phyloP scores from a whole-genome alignment of 2,888 invertebrate genomes.

The Drosophila fulvimacula region DNA sequence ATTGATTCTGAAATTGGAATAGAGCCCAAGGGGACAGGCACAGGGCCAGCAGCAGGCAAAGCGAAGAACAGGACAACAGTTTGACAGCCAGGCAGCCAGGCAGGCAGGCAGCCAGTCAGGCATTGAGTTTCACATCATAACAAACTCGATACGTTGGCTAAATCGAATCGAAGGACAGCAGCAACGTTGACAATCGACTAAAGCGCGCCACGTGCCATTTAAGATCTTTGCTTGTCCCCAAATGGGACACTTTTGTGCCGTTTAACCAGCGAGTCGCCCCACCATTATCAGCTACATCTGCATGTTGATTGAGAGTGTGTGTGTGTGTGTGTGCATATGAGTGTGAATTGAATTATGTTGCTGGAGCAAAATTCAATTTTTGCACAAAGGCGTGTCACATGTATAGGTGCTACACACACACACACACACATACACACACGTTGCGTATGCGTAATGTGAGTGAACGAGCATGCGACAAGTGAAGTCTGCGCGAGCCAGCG shows the following conservation, averaged over 20 bases:
- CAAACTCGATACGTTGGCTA: slow-evolving; percentile 25
- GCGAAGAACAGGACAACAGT: slow-evolving; percentile 16
- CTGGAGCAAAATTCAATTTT: slow-evolving; percentile 73
- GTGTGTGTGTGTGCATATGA: slow-evolving; percentile 25
- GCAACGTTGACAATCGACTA: slow-evolving; percentile 15
- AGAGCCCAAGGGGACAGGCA: slow-evolving; percentile 18
- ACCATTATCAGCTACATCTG: slow-evolving; percentile 34
- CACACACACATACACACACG: slow-evolving; percentile 22
- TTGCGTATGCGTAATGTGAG: slow-evolving; percentile 58
- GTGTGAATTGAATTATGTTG: slow-evolving; percentile 72
- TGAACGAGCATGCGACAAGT: slow-evolving; percentile 3
- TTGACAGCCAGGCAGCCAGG: slow-evolving; percentile 18
- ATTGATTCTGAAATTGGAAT: slow-evolving; percentile 18
- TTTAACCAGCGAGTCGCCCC: slow-evolving; percentile 23
- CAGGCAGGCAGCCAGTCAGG: slow-evolving; percentile 2
- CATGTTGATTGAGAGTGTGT: slow-evolving; percentile 28
- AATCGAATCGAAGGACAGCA: slow-evolving; percentile 14
- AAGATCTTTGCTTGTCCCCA: slow-evolving; percentile 30
- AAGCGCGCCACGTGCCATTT: slow-evolving; percentile 38
- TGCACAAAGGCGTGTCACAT: slow-evolving; percentile 35
- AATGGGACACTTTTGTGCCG: slow-evolving; percentile 22
- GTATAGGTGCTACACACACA: slow-evolving; percentile 2
- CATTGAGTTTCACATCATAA: slow-evolving; percentile 52
- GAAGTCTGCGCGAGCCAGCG: slow-evolving; percentile 3
- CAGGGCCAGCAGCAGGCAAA: slow-evolving; percentile 17